Evolutionary conservation across 2,888 invertebrate genomes (phyloP).

Genomic region (Diaperis boleti): DNA sequence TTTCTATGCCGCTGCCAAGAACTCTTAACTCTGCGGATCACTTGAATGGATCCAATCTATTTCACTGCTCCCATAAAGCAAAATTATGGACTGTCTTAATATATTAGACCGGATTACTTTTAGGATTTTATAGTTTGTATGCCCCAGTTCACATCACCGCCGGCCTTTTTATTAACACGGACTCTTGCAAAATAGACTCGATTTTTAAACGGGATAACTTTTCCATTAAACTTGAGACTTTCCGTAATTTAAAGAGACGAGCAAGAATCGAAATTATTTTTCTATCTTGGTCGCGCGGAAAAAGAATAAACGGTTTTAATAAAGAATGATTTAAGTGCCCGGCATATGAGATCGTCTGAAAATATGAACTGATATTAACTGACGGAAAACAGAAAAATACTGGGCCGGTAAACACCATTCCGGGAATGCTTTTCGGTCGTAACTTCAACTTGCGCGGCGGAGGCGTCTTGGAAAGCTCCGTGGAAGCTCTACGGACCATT

Average conservation of each 20-base stretch:
- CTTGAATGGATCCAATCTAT: constrained; percentile 63
- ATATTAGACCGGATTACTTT: constrained; percentile 61
- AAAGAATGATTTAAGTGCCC: constrained; percentile 55
- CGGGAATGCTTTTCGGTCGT: not conserved
- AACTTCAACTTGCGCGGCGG: too few species aligned
- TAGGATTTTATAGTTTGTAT: constrained; percentile 56
- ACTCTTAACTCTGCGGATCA: constrained; percentile 62
- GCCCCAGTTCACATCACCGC: constrained; percentile 19
- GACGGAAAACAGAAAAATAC: constrained; percentile 7
- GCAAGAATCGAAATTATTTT: constrained; percentile 19
- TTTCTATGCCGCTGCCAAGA: constrained; percentile 56
- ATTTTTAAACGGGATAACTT: constrained; percentile 17
- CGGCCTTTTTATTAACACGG: constrained; percentile 3
- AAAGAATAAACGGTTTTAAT: constrained; percentile 54
- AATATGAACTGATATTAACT: constrained; percentile 34
- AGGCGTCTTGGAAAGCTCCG: too few species aligned
- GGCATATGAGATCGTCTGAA: constrained; percentile 26
- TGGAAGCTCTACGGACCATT: too few species aligned
- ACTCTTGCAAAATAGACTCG: constrained; percentile 1
- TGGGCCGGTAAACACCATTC: too few species aligned
- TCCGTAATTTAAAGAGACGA: not conserved
- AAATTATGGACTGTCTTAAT: constrained; percentile 63
- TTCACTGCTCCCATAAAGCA: constrained; percentile 60
- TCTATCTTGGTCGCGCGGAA: not conserved
- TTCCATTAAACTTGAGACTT: constrained; percentile 10